A percentile compares a stretch with the other conserved stretches of the same genome.
phyloP scores from a whole-genome alignment of 2,888 invertebrate species.

The Napeogenes inachia region DNA sequence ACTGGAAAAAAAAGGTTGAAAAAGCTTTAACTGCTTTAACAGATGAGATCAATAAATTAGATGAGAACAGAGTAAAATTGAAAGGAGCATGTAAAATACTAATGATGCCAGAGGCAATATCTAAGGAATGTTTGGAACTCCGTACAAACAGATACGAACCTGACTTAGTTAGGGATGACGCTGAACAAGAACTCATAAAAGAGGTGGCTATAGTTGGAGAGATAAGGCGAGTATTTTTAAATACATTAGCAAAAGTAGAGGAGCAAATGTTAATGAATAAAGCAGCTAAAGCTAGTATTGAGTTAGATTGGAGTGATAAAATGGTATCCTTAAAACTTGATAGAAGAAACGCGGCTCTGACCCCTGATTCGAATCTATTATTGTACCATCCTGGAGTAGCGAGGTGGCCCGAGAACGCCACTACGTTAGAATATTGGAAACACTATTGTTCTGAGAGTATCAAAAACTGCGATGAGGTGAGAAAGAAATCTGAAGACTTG shows the following conservation, averaged over 20 bases:
- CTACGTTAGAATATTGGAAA: constrained; percentile 85
- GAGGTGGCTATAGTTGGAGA: constrained; percentile 86
- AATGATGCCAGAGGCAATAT: constrained; percentile 84
- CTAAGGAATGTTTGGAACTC: constrained; percentile 83
- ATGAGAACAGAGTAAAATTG: constrained; percentile 79
- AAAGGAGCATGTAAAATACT: constrained; percentile 82
- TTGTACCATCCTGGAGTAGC: constrained; percentile 88
- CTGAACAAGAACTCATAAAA: constrained; percentile 88
- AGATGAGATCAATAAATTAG: constrained; percentile 81
- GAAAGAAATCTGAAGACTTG: constrained; percentile 83
- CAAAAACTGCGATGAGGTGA: constrained; percentile 84
- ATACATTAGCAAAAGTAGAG: constrained; percentile 82
- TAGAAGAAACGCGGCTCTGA: constrained; percentile 79
- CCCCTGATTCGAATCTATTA: constrained; percentile 81
- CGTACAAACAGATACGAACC: constrained; percentile 83
- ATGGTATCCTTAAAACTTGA: constrained; percentile 85
- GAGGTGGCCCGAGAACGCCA: constrained; percentile 86
- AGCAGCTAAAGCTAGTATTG: constrained; percentile 86
- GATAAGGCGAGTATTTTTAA: constrained; percentile 79
- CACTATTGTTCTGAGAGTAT: constrained; percentile 87
- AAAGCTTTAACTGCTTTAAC: constrained; percentile 79
- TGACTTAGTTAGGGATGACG: constrained; percentile 85
- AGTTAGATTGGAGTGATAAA: constrained; percentile 95
- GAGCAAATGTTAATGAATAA: constrained; percentile 84
- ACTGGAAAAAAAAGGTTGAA: constrained; percentile 84